Evolutionary conservation across 2,113 vertebrate species (phyloP), one percentile per base, ranked within the genome.

Genomic region (Thalassoma bifasciatum): DNA sequence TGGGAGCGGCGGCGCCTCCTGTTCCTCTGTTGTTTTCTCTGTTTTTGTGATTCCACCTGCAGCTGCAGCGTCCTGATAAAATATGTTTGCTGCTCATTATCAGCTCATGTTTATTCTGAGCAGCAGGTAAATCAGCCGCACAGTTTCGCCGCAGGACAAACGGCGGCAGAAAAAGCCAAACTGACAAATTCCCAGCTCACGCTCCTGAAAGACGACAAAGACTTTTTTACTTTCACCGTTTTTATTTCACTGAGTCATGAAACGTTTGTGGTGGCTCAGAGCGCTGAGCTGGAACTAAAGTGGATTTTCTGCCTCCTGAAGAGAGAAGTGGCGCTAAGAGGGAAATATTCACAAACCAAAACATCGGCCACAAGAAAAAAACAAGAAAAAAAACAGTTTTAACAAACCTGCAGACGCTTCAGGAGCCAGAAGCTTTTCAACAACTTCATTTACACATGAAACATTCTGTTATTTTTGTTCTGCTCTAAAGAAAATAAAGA

Each of bases 261-360:
- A 61, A 22, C 38, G 71, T 10, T 60, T 62, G 58, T 60, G 19
- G 24, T 9, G 0, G 59, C 59, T 4, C n/a, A 66, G 59, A 42
- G 44, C 21, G 65, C 59, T 66, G 65, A 44, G 79, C 65, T 36
- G 60, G 60, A 67, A 71, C 60, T 54, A 59, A 86, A 81, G 42
- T 16, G 21, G 49, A 83, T 79, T 79, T 66, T 64, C 2, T 59
- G 36, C 40, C 69, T 74, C 40, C 66, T 64, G 40, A 63, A 71
- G 69, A 74, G 42, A 50, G 54, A 69, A 8, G 52, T 17, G 50
- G 34, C 54, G 16, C 66, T 64, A n/a, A 79, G 57, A 79, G 40
- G 53, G 47, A 46, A 69, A 62, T 49, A 66, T 36, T 47, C 22
- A 36, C 0, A 3, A 49, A 66, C 49, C 54, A 57, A 47, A 60